Conservation (phyloP, 2,113 vertebrate genomes). For the Paracyprichromis sp. region DNA sequence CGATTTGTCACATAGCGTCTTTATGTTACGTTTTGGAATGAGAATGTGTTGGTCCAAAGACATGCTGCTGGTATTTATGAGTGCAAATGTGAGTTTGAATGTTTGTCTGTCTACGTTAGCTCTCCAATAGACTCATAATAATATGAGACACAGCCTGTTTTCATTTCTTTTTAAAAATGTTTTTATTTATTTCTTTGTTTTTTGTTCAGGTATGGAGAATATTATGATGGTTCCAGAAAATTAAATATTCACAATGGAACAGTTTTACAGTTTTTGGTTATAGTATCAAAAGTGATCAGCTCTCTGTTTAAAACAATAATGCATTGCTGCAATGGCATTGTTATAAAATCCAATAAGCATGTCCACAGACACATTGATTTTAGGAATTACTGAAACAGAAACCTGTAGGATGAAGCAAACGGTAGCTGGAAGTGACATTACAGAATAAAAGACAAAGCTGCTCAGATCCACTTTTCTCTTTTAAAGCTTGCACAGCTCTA, state of each 20-base stretch:
- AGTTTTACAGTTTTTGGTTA: conserved; percentile 6
- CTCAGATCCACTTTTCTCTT: neutral
- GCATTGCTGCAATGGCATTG: neutral
- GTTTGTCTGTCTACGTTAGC: neutral
- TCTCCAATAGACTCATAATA: neutral
- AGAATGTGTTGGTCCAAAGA: neutral
- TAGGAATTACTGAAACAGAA: conserved; percentile 2
- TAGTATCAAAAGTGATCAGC: neutral
- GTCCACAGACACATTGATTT: neutral
- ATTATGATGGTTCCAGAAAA: neutral
- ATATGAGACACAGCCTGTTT: neutral
- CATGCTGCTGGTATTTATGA: neutral
- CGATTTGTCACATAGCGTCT: neutral
- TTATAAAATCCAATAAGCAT: neutral
- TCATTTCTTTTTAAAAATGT: neutral
- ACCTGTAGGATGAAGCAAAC: neutral
- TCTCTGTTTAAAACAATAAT: neutral
- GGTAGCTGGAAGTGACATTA: neutral
- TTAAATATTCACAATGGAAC: neutral
- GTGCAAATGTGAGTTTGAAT: neutral
- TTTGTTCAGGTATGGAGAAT: neutral
- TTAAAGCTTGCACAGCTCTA: neutral
- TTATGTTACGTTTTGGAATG: neutral
- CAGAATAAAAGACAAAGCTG: conserved; percentile 16
- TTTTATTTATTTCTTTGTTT: neutral